A percentile compares a stretch with the other conserved stretches of the same genome.
Conservation (phyloP, 2,888 invertebrate genomes). For the Andrena flavipes region DNA sequence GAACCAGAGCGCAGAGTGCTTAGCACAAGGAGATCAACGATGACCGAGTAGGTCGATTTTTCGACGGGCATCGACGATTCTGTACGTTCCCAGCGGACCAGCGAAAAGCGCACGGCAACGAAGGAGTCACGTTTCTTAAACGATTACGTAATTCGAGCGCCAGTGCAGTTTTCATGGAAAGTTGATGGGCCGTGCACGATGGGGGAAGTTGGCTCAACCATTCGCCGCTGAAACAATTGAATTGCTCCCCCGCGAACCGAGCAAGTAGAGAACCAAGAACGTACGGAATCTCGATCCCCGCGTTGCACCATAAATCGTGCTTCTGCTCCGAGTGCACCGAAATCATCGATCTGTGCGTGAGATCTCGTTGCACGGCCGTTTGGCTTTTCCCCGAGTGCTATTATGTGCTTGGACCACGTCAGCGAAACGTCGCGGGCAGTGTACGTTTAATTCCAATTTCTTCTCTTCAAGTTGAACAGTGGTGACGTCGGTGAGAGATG, state of each 20-base stretch:
- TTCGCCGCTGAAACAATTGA: neutral
- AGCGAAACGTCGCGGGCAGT: slow-evolving; percentile 17
- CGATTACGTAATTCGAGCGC: slow-evolving; percentile 22
- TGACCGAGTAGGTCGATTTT: slow-evolving; percentile 72
- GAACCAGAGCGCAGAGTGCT: slow-evolving; percentile 65
- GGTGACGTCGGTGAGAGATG: slow-evolving; percentile 16
- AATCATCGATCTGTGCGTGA: slow-evolving; percentile 5
- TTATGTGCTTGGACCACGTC: neutral
- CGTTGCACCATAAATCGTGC: neutral
- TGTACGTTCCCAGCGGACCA: slow-evolving; percentile 17
- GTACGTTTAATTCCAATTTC: neutral
- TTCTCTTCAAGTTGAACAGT: neutral
- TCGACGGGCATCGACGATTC: slow-evolving; percentile 32
- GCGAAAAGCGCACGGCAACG: neutral
- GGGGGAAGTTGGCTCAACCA: neutral
- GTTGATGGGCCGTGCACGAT: too few species aligned
- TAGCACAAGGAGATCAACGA: slow-evolving; percentile 67
- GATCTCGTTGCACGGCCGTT: neutral
- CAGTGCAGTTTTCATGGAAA: neutral
- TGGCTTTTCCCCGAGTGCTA: neutral
- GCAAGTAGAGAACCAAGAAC: slow-evolving; percentile 6
- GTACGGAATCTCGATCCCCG: slow-evolving; percentile 27
- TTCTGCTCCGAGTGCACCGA: neutral
- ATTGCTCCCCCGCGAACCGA: neutral
- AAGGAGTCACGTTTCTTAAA: neutral